A percentile compares a stretch with the other conserved stretches of the same genome.
phyloP scores from a whole-genome alignment of 2,888 invertebrate genomes.

The Dione juno region DNA sequence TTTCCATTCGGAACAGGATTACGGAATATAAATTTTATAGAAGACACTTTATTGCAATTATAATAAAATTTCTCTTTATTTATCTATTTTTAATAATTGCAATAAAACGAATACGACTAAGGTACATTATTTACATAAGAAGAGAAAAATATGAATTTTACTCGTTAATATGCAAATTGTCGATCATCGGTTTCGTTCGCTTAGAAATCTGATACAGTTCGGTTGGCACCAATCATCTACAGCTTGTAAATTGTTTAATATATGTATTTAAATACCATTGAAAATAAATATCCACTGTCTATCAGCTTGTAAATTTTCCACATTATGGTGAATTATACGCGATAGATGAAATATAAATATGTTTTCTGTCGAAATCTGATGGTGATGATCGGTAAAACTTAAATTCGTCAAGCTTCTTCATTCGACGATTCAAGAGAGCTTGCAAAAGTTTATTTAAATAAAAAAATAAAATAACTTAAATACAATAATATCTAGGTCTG shows the following conservation, averaged over 20 bases:
- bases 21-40: neutral
- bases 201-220: slow-evolving; percentile 31
- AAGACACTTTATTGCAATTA: slow-evolving; percentile 3
- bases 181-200: slow-evolving; percentile 5
- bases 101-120: neutral
- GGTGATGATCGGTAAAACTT: neutral
- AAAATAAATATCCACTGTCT: neutral
- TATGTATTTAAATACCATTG: slow-evolving; percentile 11
- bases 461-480: too few species aligned
- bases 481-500: too few species aligned
- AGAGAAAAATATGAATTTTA: slow-evolving; percentile 2
- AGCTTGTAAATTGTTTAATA: slow-evolving; percentile 6
- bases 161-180: slow-evolving; percentile 26
- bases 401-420: too few species aligned
- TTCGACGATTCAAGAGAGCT: too few species aligned
- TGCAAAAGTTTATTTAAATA: too few species aligned
- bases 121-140: slow-evolving; percentile 1
- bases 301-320: neutral
- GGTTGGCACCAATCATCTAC: slow-evolving; percentile 20
- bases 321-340: neutral
- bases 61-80: slow-evolving; percentile 17
- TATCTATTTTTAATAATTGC: slow-evolving; percentile 9
- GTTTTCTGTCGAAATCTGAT: neutral
- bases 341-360: neutral
- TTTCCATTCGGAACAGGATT: slow-evolving; percentile 17